Conservation (phyloP, 2,113 vertebrate genomes). For the Micronycteris hirsuta region DNA sequence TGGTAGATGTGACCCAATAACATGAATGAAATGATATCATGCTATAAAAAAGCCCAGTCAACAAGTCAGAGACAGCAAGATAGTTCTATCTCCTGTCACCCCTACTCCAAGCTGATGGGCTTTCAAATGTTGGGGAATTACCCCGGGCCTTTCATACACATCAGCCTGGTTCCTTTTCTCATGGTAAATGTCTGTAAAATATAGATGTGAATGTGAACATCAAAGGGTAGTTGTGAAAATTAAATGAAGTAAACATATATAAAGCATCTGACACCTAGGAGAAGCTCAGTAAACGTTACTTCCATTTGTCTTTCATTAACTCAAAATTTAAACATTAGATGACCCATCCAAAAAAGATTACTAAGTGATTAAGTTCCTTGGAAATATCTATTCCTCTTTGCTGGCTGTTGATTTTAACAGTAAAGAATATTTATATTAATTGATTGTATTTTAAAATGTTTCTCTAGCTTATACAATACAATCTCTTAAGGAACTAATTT, state of each 20-base stretch:
- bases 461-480: background rate
- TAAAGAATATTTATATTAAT: constrained; percentile 11
- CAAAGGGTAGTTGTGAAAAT: constrained; percentile 1
- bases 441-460: background rate
- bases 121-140: background rate
- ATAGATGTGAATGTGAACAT: background rate
- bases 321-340: constrained; percentile 8
- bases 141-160: background rate
- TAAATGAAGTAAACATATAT: background rate
- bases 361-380: background rate
- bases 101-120: background rate
- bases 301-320: background rate
- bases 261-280: background rate
- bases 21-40: background rate
- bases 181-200: background rate
- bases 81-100: background rate
- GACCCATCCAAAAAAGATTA: background rate
- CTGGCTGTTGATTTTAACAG: background rate
- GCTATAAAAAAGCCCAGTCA: background rate
- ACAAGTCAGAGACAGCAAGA: background rate
- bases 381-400: background rate
- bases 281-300: background rate
- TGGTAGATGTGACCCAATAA: background rate
- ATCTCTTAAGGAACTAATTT: constrained; percentile 25
- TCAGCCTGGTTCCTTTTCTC: background rate